Evolutionary conservation across 1,140 invertebrate species (phyloP), one percentile per base, ranked within the genome.

Genomic region (Phthorimaea operculella): DNA sequence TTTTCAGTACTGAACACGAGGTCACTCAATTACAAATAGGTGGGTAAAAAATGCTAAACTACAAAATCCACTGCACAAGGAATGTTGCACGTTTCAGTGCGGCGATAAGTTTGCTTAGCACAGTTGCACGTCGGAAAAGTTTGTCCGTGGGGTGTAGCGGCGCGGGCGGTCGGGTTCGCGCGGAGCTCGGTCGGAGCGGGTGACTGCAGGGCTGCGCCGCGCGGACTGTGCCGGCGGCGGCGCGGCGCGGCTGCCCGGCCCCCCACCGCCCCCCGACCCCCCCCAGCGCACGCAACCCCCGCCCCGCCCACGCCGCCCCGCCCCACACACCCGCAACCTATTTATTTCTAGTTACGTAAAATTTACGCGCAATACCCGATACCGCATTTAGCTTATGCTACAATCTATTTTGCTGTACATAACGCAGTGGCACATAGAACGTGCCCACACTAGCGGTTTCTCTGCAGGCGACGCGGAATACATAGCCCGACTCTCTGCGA

Each of bases 321-420:
- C 78, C 78, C 78, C 78, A 74, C 78, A 76, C 74, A 81, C 79
- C 81, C 81, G 79, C 81, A 84, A 84, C 81, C 81, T 84, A 84
- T 84, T 84, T 84, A 81, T 83, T 82, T 79, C 81, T 84, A 81
- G 81, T 84, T 84, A 84, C 81, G 81, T 84, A 84, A 83, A 84
- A 83, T 84, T 84, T 84, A 84, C 81, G 81, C 78, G 79, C 76
- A 83, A 81, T 79, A 78, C 73, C 68, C 74, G 67, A 83, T 84
- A 80, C 70, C 81, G 79, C 79, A 79, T 76, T 77, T 74, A 77
- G 70, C 72, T 68, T 68, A 76, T 66, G 70, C 68, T 71, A 63
- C 63, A 49, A 64, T 63, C 59, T 45, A 58, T 58, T 58, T 57
- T 55, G 33, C 56, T 63, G 62, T 70, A 72, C 53, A 64, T 63